Conservation (phyloP, 2,888 invertebrate species). For the Petrolisthes cinctipes region DNA sequence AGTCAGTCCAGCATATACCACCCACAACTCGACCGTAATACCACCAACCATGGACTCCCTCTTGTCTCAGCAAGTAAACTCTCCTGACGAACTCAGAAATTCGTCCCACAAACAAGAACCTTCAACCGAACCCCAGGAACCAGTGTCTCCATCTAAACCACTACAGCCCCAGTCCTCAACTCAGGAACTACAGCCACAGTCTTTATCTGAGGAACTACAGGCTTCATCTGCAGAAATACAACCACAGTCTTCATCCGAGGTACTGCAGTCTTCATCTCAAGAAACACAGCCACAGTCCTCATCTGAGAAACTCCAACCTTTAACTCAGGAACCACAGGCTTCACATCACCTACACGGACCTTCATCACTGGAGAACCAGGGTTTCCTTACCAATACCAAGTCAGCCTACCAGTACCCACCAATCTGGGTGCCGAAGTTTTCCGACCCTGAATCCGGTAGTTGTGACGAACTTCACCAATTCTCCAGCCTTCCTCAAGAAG, state of each 20-base stretch:
- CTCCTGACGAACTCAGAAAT: background rate
- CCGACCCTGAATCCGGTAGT: background rate
- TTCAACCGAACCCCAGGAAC: background rate
- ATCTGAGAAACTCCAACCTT: background rate
- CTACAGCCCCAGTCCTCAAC: background rate
- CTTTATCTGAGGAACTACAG: background rate
- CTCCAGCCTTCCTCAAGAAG: background rate
- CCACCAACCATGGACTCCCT: background rate
- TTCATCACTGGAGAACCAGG: no score
- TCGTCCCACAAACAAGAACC: background rate
- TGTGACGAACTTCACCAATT: background rate
- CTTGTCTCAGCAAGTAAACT: background rate
- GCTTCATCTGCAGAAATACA: background rate
- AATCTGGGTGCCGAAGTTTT: no score
- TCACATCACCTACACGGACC: no score
- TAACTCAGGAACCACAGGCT: background rate
- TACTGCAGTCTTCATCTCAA: background rate
- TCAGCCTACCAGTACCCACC: no score
- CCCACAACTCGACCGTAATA: no score
- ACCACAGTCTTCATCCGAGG: background rate
- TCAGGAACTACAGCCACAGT: background rate
- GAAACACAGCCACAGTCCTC: background rate
- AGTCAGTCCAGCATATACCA: no score
- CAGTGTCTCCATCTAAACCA: background rate
- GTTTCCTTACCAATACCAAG: no score